Percentiles rank a stretch among this genome's conserved stretches.
phyloP scores from a whole-genome alignment of 2,797 vertebrate species.

The Sebastes hubbsi region DNA sequence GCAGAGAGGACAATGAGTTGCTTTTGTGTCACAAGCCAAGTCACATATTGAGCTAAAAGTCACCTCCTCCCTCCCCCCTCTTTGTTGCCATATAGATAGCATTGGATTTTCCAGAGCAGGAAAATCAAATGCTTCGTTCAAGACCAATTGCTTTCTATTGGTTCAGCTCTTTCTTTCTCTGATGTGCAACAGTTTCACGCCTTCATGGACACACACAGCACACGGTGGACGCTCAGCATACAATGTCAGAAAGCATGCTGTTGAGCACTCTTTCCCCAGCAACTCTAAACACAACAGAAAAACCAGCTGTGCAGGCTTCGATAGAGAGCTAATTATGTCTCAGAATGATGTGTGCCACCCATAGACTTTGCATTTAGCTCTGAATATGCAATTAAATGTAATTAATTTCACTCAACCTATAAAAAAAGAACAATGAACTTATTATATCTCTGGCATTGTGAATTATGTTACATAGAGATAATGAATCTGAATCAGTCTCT shows the following conservation, averaged over 20 bases:
- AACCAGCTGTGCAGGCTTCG: not conserved
- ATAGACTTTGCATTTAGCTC: not conserved
- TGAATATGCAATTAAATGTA: not conserved
- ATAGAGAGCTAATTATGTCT: not conserved
- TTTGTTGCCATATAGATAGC: constrained; percentile 66
- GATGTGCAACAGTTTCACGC: constrained; percentile 59
- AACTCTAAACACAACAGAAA: constrained; percentile 1
- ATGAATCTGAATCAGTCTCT: not conserved
- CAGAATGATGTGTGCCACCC: not conserved
- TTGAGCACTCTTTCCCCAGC: constrained; percentile 8
- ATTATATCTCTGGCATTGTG: not conserved
- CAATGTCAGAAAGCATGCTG: constrained; percentile 14
- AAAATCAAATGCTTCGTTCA: constrained; percentile 78
- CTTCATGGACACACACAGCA: constrained; percentile 43
- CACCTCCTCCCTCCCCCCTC: constrained; percentile 6
- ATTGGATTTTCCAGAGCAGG: constrained; percentile 80
- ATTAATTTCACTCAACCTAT: not conserved
- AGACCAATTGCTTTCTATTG: constrained; percentile 76
- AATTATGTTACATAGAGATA: not conserved
- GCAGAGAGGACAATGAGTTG: constrained; percentile 60
- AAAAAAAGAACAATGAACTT: not conserved
- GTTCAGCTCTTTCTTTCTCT: constrained; percentile 60
- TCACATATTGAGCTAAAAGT: constrained; percentile 72
- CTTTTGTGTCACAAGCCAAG: constrained; percentile 62
- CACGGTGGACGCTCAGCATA: not conserved